Percentiles rank a stretch among this genome's conserved stretches.
phyloP scores from a whole-genome alignment of 2,113 vertebrate genomes.

The Butorides virescens region DNA sequence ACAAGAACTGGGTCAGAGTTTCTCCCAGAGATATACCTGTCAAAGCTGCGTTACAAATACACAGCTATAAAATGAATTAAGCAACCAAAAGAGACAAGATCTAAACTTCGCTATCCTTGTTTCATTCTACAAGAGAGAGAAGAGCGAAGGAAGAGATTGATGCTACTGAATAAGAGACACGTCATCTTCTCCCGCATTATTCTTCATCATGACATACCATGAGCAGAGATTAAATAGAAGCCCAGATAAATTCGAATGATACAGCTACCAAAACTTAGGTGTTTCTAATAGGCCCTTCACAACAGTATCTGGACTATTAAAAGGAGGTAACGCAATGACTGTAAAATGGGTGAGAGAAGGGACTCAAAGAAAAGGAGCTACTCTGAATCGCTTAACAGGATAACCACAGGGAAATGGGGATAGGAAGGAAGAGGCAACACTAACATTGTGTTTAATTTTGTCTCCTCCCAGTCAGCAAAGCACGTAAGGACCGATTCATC shows the following conservation, averaged over 20 bases:
- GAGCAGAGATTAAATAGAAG: conserved; percentile 6
- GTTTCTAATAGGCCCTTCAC: neutral
- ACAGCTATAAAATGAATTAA: conserved; percentile 50
- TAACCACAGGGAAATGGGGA: neutral
- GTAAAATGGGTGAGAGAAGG: neutral
- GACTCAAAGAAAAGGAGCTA: neutral
- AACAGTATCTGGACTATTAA: neutral
- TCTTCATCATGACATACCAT: conserved; percentile 5
- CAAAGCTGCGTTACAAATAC: conserved; percentile 21
- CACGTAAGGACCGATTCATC: neutral
- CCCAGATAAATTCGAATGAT: conserved; percentile 14
- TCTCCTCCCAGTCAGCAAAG: neutral
- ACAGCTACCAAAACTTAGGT: neutral
- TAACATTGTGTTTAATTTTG: neutral
- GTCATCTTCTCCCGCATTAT: neutral
- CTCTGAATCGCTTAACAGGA: conserved; percentile 17
- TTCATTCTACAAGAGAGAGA: conserved; percentile 14
- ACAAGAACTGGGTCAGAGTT: conserved; percentile 35
- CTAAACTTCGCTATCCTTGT: conserved; percentile 47
- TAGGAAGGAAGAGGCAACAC: conserved; percentile 8
- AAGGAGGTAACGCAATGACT: neutral
- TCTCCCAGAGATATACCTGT: conserved; percentile 18
- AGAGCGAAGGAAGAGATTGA: conserved; percentile 1
- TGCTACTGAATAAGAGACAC: neutral
- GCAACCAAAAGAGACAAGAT: conserved; percentile 56